These are phyloP conservation scores for Allygus modestus DNA, from an alignment of 2,888 invertebrate species.

Conservation along the genomic window DNA sequence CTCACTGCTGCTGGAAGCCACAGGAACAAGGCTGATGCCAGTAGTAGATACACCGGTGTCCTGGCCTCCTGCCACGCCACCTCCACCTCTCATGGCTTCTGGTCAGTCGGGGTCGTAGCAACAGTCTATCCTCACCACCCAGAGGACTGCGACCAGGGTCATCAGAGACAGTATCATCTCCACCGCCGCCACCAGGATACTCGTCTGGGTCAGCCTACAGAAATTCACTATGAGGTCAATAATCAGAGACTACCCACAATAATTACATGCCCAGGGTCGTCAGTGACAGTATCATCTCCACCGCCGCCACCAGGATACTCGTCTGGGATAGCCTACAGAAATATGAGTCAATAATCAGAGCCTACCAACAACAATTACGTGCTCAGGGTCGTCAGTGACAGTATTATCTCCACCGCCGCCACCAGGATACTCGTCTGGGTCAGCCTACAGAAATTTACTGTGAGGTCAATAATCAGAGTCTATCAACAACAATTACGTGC, in stretches of 20 bases:
- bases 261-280: constrained; percentile 65
- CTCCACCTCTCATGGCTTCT: constrained; percentile 64
- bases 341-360: neutral
- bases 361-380: neutral
- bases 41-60: constrained; percentile 72
- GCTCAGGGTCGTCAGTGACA: constrained; percentile 68
- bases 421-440: constrained; percentile 68
- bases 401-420: constrained; percentile 69
- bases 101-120: constrained; percentile 72
- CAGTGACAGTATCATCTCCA: constrained; percentile 68
- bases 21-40: constrained; percentile 58
- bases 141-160: constrained; percentile 69
- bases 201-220: constrained; percentile 67
- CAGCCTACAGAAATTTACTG: no score
- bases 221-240: constrained; percentile 60
- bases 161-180: constrained; percentile 69
- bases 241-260: neutral
- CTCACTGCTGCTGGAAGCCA: constrained; percentile 60
- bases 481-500: no score
- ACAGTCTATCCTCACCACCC: constrained; percentile 70
- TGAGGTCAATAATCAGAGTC: no score
- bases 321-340: constrained; percentile 67
- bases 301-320: constrained; percentile 68
- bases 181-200: constrained; percentile 69
- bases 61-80: constrained; percentile 68